Conservation (phyloP, 2,888 invertebrate species). For the Neoascia interrupta region DNA sequence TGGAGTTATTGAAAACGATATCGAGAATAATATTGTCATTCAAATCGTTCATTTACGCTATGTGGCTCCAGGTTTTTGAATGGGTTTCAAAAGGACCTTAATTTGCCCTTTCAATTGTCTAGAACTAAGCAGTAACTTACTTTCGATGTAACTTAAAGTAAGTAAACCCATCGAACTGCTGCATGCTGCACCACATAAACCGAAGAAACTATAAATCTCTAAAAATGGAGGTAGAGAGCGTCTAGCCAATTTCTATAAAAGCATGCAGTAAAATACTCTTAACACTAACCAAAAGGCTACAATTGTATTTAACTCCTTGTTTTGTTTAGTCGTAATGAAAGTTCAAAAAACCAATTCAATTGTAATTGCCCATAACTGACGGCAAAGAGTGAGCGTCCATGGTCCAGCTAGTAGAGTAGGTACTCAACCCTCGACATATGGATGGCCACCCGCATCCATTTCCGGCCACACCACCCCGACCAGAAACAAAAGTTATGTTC, state of each 20-base stretch:
- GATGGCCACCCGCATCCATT: background rate
- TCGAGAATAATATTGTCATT: no score
- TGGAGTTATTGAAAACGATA: no score
- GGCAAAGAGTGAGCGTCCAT: constrained; percentile 24
- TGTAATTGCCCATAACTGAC: constrained; percentile 63
- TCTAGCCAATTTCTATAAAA: constrained; percentile 52
- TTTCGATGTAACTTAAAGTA: no score
- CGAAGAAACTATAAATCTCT: constrained; percentile 58
- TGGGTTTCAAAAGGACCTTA: no score
- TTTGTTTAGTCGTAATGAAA: constrained; percentile 63
- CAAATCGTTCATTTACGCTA: no score
- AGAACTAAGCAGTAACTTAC: no score
- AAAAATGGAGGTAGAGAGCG: constrained; percentile 21
- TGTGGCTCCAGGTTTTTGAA: no score
- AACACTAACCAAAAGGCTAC: constrained; percentile 1
- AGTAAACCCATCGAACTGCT: no score
- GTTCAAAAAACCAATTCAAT: constrained; percentile 62
- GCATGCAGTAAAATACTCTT: constrained; percentile 19
- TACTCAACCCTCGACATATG: background rate
- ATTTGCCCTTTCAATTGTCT: no score
- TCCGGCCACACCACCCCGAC: constrained; percentile 43
- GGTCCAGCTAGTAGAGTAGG: constrained; percentile 8
- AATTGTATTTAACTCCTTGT: constrained; percentile 23
- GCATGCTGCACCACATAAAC: constrained; percentile 39
- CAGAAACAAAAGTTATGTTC: constrained; percentile 66